Conservation (phyloP, 2,797 vertebrate genomes). For the Anolis apletophallus region DNA sequence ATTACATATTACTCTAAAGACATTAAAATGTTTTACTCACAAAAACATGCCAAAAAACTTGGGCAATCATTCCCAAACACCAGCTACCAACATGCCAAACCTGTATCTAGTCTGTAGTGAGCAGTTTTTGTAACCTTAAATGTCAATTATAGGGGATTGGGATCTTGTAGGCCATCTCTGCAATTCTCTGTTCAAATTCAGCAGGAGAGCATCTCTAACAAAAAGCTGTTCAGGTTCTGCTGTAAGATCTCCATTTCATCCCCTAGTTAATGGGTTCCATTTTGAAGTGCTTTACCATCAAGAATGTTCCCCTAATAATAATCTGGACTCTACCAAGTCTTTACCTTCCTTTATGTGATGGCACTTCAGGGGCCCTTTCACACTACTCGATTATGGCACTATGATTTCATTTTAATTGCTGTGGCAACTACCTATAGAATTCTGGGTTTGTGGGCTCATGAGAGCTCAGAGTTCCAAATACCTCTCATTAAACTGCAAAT, state of each 20-base stretch:
- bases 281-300: not conserved
- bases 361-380: not conserved
- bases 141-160: not conserved
- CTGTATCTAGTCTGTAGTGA: not conserved
- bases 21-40: slow-evolving; percentile 1
- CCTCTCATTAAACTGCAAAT: no score
- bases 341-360: not conserved
- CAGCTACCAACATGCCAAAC: not conserved
- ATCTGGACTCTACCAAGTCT: not conserved
- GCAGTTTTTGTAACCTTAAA: not conserved
- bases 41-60: not conserved
- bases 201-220: not conserved
- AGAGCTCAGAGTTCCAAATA: no score
- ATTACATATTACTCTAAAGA: slow-evolving; percentile 3
- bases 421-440: no score
- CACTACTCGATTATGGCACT: no score
- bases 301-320: not conserved
- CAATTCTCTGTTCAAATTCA: not conserved
- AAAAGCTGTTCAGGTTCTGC: no score
- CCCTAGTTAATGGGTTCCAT: no score
- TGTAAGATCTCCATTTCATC: no score
- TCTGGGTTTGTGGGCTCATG: no score
- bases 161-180: not conserved
- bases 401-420: no score
- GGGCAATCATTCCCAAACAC: not conserved